Evolutionary conservation across 1,140 invertebrate species (phyloP), one percentile per base, ranked within the genome.

Genomic region (Phortica variegata): DNA sequence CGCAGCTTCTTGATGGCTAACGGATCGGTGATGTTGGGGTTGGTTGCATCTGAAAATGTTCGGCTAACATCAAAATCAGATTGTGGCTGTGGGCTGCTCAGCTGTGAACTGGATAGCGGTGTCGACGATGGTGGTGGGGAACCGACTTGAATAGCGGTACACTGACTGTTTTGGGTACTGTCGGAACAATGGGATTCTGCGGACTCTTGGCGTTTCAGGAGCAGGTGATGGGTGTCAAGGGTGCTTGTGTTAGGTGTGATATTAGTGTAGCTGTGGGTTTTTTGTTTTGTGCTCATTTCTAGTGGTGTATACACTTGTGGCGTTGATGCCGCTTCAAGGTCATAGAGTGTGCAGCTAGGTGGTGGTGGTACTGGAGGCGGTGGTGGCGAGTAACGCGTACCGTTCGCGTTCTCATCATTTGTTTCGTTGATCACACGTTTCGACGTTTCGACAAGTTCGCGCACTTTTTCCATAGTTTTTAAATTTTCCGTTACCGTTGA

Each of bases 131-230:
- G 60, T 48, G 66, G 58, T 33, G 76, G 69, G 33, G 77, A 74
- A 31, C 55, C 60, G 40, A 80, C 71, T 41, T 78, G 78, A 48
- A 78, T 80, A 26, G 79, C 80, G 1, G 82, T 85, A 54, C 77
- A 82, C 34, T 80, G 65, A 48, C 73, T 75, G 50, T 73, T 59
- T 3, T 81, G 79, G 9, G 78, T 79, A 12, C 79, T 78, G 41
- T 80, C 80, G 16, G 78, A 82, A 40, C 70, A 69, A 41, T 72
- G 61, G 40, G 77, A 78, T 46, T 76, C 76, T 4, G 59, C 54
- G 16, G 77, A 77, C 33, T 75, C 72, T 41, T 79, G 71, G 7
- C 71, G 70, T 17, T 39, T 54, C 20, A 70, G 43, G 31, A 59
- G 52, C 29, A 47, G 31, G 18, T 26, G 13, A n/a, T 26, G 1